These are phyloP conservation scores for Brachionus rubens DNA, from an alignment of 1,140 invertebrate species.

Conservation along the genomic window DNA sequence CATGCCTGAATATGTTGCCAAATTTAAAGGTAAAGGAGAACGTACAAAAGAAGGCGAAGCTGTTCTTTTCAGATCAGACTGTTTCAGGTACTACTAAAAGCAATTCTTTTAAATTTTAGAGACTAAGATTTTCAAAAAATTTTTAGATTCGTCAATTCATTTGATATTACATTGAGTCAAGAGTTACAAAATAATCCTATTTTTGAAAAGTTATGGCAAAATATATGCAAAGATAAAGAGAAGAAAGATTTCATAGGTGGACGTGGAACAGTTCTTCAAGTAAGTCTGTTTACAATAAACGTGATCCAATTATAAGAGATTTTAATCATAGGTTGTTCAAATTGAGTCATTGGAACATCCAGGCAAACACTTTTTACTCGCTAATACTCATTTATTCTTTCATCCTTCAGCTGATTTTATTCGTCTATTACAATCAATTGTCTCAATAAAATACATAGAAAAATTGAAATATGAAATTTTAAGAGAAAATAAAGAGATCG, in stretches of 20 bases:
- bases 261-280: constrained; percentile 29
- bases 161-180: constrained; percentile 8
- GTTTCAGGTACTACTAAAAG: not conserved
- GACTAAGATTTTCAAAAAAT: not conserved
- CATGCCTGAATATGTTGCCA: not conserved
- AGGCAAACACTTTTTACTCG: not conserved
- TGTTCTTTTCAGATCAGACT: constrained; percentile 7
- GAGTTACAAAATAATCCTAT: constrained; percentile 35
- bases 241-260: constrained; percentile 8
- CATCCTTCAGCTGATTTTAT: constrained; percentile 45
- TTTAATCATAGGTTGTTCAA: not conserved
- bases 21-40: constrained; percentile 30
- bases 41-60: constrained; percentile 33
- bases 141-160: constrained; percentile 34
- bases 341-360: constrained; percentile 15
- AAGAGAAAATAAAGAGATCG: not conserved
- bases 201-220: not conserved
- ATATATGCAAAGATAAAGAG: constrained; percentile 11
- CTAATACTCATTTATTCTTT: constrained; percentile 46
- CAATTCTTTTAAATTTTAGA: not conserved
- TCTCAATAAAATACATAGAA: constrained; percentile 6
- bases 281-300: not conserved
- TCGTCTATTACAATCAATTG: constrained; percentile 18
- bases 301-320: not conserved
- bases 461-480: constrained; percentile 19